phyloP scores from a whole-genome alignment of 2,888 invertebrate species.

The Parnassius mnemosyne region DNA sequence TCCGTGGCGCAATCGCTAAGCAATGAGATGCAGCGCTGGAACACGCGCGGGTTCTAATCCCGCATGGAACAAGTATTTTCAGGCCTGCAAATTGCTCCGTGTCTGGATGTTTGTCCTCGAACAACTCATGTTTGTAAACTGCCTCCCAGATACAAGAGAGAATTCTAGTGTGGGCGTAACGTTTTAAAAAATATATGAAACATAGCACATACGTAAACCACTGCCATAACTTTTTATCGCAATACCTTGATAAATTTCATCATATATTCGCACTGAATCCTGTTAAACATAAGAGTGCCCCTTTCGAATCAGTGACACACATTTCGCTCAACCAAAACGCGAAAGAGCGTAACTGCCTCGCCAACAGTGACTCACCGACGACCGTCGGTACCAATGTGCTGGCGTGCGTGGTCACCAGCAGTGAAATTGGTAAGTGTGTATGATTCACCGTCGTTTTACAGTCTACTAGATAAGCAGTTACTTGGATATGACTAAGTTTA shows the following conservation, averaged over 20 bases:
- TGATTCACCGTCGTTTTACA: not conserved
- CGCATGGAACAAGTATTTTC: too few relatives aligned
- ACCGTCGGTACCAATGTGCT: not conserved
- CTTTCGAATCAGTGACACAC: not conserved
- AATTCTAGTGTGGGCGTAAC: not conserved
- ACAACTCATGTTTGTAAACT: too few relatives aligned
- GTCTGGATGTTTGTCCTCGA: too few relatives aligned
- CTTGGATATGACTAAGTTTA: not conserved
- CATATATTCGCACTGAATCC: not conserved
- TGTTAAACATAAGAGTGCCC: not conserved
- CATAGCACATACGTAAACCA: too few relatives aligned
- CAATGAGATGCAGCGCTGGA: too few relatives aligned
- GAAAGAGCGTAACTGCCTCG: not conserved
- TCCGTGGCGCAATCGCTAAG: too few relatives aligned
- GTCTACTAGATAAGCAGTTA: not conserved
- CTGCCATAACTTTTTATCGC: too few relatives aligned
- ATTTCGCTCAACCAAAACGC: not conserved
- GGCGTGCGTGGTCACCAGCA: slow-evolving; percentile 1
- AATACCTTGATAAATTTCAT: not conserved
- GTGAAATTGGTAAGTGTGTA: not conserved
- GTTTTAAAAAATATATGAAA: not conserved
- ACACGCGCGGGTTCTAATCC: too few relatives aligned
- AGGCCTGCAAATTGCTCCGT: too few relatives aligned
- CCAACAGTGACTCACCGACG: slow-evolving; percentile 12
- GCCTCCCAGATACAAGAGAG: too few relatives aligned